phyloP scores from a whole-genome alignment of 2,113 vertebrate species.

The Bothrops jararaca region DNA sequence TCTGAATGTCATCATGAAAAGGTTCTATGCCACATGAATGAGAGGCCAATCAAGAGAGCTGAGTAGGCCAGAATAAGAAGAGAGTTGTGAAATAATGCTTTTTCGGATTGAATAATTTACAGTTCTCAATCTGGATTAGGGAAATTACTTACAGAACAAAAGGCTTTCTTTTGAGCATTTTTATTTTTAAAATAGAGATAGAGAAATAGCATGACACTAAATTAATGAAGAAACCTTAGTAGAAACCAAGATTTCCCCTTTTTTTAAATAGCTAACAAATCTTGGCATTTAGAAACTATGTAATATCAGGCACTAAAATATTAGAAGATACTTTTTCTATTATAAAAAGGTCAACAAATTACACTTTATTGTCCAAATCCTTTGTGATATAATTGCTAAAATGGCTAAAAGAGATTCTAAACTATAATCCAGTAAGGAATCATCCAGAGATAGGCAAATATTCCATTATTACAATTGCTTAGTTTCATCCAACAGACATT shows the following conservation, averaged over 20 bases:
- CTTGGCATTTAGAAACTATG: neutral
- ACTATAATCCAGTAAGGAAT: neutral
- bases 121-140: neutral
- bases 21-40: neutral
- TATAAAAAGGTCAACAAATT: conserved; percentile 14
- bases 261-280: neutral
- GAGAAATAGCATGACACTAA: neutral
- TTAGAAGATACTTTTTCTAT: neutral
- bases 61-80: neutral
- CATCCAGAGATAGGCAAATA: neutral
- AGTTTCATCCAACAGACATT: neutral
- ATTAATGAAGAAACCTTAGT: neutral
- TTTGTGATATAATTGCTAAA: neutral
- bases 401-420: neutral
- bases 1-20: neutral
- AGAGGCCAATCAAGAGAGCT: neutral
- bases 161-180: neutral
- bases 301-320: neutral
- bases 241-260: neutral
- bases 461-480: neutral
- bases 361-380: conserved; percentile 20
- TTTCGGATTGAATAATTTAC: neutral
- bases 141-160: neutral
- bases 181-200: neutral
- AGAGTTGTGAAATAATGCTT: neutral